Conservation (phyloP, 2,888 invertebrate species). For the Lysandra coridon region DNA sequence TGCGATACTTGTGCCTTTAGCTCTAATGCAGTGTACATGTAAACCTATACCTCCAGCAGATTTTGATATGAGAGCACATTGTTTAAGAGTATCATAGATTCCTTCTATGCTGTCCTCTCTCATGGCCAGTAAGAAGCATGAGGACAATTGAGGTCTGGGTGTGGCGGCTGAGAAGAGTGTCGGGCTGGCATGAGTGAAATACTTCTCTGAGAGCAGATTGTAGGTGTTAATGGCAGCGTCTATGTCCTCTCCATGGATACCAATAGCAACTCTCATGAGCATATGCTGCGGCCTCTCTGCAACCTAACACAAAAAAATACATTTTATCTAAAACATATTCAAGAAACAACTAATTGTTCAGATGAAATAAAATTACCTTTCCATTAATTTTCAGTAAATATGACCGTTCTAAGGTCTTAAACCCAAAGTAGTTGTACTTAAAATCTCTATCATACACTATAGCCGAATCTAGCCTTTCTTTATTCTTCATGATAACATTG, state of each 20-base stretch:
- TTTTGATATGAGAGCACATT: conserved; percentile 97
- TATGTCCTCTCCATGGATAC: conserved; percentile 97
- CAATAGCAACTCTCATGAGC: conserved; percentile 98
- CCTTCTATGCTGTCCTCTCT: conserved; percentile 97
- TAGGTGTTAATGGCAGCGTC: conserved; percentile 97
- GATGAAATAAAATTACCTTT: conserved; percentile 71
- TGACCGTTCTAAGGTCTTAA: conserved; percentile 97
- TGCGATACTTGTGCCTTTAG: conserved; percentile 93
- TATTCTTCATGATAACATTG: conserved; percentile 90
- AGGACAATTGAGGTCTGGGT: conserved; percentile 93
- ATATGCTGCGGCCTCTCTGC: conserved; percentile 99
- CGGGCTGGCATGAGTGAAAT: conserved; percentile 99
- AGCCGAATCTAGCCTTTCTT: conserved; percentile 94
- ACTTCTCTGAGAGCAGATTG: conserved; percentile 95
- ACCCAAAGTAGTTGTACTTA: conserved; percentile 99
- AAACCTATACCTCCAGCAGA: conserved; percentile 98
- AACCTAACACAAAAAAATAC: conserved; percentile 68
- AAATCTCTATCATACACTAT: conserved; percentile 99
- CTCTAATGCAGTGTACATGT: conserved; percentile 96
- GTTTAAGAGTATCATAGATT: conserved; percentile 94
- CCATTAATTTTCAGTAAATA: conserved; percentile 95
- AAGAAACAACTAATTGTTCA: background rate
- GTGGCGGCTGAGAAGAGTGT: conserved; percentile 98
- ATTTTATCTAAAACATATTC: background rate
- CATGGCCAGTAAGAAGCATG: conserved; percentile 97